phyloP scores from a whole-genome alignment of 2,888 invertebrate species.

The Ferdinandea cuprea region DNA sequence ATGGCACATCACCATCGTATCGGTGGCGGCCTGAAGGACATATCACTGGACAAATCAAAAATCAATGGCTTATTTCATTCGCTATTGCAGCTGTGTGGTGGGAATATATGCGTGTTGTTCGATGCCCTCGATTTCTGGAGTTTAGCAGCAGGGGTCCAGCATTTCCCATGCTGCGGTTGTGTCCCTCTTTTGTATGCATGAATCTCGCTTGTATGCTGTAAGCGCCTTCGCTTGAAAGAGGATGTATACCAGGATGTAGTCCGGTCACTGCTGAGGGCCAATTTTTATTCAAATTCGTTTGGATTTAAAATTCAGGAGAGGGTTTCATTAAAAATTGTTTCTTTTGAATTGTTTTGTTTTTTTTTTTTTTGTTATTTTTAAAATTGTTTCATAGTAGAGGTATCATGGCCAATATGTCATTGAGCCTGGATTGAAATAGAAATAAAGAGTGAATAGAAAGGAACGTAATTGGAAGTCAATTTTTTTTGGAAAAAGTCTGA shows the following conservation, averaged over 20 bases:
- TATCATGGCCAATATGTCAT: slow-evolving; percentile 1
- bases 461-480: slow-evolving; percentile 20
- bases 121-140: slow-evolving; percentile 2
- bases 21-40: slow-evolving; percentile 66
- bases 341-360: slow-evolving; percentile 11
- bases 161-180: slow-evolving; percentile 33
- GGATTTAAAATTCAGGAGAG: slow-evolving; percentile 31
- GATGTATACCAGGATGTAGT: slow-evolving; percentile 15
- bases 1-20: slow-evolving; percentile 53
- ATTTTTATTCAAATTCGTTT: slow-evolving; percentile 60
- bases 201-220: slow-evolving; percentile 38
- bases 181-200: slow-evolving; percentile 45
- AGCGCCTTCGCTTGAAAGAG: slow-evolving; percentile 38
- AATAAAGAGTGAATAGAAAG: background rate
- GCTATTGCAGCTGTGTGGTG: slow-evolving; percentile 50
- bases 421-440: background rate
- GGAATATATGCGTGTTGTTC: slow-evolving; percentile 30
- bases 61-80: slow-evolving; percentile 69
- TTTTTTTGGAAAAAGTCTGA: too few species aligned
- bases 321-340: slow-evolving; percentile 36
- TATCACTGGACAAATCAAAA: slow-evolving; percentile 71
- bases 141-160: background rate
- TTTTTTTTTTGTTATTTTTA: background rate
- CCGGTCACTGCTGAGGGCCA: slow-evolving; percentile 4
- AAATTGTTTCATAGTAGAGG: background rate